phyloP scores from a whole-genome alignment of 2,113 vertebrate genomes.

The Macrotis lagotis region DNA sequence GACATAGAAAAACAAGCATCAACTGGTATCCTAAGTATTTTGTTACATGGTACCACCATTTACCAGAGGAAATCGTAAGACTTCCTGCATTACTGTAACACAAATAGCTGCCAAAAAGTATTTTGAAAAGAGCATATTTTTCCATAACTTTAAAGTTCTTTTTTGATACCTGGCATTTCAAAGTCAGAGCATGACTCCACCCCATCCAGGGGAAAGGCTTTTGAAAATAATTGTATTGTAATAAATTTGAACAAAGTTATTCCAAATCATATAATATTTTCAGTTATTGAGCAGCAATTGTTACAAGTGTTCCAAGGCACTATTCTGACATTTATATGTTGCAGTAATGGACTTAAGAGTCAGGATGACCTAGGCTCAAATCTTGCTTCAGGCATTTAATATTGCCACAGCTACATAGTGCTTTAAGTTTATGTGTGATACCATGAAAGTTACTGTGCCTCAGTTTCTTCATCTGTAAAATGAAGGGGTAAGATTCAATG shows the following conservation, averaged over 20 bases:
- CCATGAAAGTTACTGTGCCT: background rate
- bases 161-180: background rate
- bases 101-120: background rate
- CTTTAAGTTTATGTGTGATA: background rate
- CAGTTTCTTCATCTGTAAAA: background rate
- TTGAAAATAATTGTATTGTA: conserved; percentile 66
- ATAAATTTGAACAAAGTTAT: conserved; percentile 72
- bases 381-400: fast-evolving
- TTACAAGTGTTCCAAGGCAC: conserved; percentile 70
- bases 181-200: background rate
- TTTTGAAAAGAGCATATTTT: background rate
- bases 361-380: background rate
- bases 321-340: conserved; percentile 61
- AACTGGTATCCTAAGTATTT: background rate
- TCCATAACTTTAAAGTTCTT: background rate
- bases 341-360: background rate
- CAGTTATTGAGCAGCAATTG: conserved; percentile 67
- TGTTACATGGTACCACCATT: background rate
- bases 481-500: background rate
- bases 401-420: background rate
- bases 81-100: background rate
- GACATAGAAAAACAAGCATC: background rate
- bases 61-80: background rate
- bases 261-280: conserved; percentile 66
- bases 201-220: conserved; percentile 24